Conservation (phyloP, 2,113 vertebrate species). For the Macrotis lagotis region DNA sequence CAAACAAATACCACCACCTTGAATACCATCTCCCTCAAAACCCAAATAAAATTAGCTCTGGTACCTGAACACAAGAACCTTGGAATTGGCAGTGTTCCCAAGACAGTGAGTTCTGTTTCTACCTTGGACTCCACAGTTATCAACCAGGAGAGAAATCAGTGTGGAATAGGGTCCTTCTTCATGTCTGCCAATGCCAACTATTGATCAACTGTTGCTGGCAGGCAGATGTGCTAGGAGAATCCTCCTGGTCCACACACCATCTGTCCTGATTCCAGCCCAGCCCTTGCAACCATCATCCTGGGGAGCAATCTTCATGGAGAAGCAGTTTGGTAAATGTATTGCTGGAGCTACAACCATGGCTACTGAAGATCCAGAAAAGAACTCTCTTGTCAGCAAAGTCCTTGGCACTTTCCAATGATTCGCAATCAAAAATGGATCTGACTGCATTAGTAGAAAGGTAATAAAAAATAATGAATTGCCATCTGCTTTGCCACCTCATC, state of each 20-base stretch:
- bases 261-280: background rate
- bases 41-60: background rate
- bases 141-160: background rate
- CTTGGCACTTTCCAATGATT: background rate
- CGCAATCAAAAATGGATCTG: background rate
- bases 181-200: background rate
- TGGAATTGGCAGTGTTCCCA: background rate
- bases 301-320: background rate
- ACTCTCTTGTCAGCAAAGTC: background rate
- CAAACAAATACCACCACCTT: background rate
- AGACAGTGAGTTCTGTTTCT: background rate
- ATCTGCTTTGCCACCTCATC: background rate
- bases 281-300: background rate
- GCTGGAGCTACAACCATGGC: background rate
- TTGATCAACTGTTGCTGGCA: background rate
- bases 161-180: background rate
- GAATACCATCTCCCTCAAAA: background rate
- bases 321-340: background rate
- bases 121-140: background rate
- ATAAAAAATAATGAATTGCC: background rate
- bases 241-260: background rate
- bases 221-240: background rate
- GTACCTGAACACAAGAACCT: background rate
- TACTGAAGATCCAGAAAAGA: background rate
- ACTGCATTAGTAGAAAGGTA: background rate